phyloP scores from a whole-genome alignment of 2,113 vertebrate species.

The Xiphophorus couchianus region DNA sequence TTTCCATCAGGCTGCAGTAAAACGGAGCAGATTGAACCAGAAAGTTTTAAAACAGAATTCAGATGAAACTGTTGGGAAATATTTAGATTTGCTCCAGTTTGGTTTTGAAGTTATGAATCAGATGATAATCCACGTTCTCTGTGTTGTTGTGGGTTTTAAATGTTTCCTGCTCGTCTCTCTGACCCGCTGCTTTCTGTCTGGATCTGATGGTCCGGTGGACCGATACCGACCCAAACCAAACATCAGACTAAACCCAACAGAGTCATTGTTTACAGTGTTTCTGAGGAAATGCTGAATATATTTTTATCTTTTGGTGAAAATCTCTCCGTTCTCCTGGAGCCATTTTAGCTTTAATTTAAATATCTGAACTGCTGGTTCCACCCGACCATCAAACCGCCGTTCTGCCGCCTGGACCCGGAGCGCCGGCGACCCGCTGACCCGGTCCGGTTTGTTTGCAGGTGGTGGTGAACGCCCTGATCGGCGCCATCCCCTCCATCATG shows the following conservation, averaged over 20 bases:
- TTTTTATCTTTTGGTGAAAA: no score
- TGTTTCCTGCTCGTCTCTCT: no score
- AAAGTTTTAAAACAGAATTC: background rate
- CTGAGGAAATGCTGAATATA: no score
- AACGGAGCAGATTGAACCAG: background rate
- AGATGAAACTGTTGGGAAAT: no score
- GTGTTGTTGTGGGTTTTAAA: background rate
- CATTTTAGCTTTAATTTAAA: no score
- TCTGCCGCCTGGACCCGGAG: no score
- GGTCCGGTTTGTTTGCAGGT: constrained; percentile 79
- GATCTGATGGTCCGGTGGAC: background rate
- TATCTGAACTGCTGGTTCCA: background rate
- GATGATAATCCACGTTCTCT: background rate
- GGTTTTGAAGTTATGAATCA: background rate
- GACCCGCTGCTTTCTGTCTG: no score
- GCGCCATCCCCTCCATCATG: constrained; percentile 99
- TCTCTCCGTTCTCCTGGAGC: no score
- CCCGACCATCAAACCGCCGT: background rate
- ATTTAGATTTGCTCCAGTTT: background rate
- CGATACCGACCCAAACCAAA: background rate
- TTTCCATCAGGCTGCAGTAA: background rate
- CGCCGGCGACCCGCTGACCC: background rate
- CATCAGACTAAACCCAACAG: background rate
- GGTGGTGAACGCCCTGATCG: constrained; percentile 96
- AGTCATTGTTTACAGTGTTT: background rate